Evolutionary conservation across 2,797 vertebrate species (phyloP).

Genomic region (Acanthurus tractus): DNA sequence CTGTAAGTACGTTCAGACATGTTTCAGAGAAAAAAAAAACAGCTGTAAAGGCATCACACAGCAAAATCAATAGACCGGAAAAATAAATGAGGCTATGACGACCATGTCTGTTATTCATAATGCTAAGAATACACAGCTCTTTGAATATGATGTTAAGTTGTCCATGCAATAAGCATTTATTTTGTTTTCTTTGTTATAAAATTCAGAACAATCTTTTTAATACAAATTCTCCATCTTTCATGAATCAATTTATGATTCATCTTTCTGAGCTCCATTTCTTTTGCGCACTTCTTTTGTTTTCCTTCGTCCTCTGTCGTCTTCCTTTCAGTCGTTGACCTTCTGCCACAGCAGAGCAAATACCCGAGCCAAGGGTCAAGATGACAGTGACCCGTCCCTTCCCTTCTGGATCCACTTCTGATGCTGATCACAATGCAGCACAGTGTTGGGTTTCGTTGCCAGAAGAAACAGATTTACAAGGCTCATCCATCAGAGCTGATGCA

Average conservation of each 20-base stretch:
- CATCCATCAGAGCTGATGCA: conserved; percentile 13
- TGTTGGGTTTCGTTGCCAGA: background rate
- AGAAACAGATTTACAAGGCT: conserved; percentile 7
- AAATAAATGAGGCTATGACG: no score
- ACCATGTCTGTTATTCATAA: no score
- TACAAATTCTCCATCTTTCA: background rate
- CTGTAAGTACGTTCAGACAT: background rate
- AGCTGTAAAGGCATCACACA: conserved; percentile 5
- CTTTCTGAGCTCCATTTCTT: background rate
- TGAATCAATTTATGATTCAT: background rate
- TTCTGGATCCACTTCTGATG: background rate
- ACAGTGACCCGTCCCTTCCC: background rate
- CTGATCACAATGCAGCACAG: conserved; percentile 8
- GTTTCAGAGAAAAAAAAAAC: conserved; percentile 4
- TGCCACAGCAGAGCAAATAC: background rate
- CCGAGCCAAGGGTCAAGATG: conserved; percentile 2
- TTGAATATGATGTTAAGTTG: background rate
- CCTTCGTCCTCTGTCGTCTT: background rate
- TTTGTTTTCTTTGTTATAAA: background rate
- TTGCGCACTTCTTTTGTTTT: background rate
- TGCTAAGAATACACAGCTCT: background rate
- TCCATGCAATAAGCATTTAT: background rate
- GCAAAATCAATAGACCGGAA: background rate
- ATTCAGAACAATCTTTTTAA: background rate
- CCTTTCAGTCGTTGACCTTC: conserved; percentile 6